These are phyloP conservation scores for Lineus longissimus DNA, from an alignment of 1,140 invertebrate genomes.

Conservation along the genomic window DNA sequence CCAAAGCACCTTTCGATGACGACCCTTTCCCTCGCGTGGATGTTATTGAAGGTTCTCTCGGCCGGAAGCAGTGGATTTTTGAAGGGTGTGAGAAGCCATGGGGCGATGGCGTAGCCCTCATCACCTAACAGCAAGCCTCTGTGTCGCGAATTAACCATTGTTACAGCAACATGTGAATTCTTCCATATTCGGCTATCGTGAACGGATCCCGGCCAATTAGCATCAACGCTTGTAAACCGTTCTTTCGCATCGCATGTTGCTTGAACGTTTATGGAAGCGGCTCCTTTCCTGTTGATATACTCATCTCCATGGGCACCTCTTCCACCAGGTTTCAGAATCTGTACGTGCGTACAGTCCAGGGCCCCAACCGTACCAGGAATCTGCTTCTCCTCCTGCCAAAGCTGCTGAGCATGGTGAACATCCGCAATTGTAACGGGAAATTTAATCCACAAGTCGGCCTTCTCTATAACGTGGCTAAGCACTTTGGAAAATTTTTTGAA, in stretches of 20 bases:
- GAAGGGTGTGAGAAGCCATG: too few species aligned
- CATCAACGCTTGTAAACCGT: neutral
- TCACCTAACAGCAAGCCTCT: too few species aligned
- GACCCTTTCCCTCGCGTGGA: too few species aligned
- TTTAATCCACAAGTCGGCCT: neutral
- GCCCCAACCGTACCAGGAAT: neutral
- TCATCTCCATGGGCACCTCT: neutral
- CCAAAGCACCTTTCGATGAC: too few species aligned
- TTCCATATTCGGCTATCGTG: too few species aligned
- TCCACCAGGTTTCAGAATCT: neutral
- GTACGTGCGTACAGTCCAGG: neutral
- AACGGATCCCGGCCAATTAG: too few species aligned
- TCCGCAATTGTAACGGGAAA: neutral
- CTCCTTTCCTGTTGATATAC: neutral
- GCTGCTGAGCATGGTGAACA: neutral
- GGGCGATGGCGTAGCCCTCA: too few species aligned
- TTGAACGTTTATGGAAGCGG: neutral
- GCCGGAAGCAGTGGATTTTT: too few species aligned
- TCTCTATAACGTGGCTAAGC: neutral
- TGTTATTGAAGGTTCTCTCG: too few species aligned
- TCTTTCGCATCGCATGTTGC: neutral
- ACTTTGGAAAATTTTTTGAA: neutral
- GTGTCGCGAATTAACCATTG: too few species aligned
- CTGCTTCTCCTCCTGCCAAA: neutral
- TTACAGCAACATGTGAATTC: too few species aligned